Conservation (phyloP, 1,140 invertebrate species). For the Drosophila novamexicana region DNA sequence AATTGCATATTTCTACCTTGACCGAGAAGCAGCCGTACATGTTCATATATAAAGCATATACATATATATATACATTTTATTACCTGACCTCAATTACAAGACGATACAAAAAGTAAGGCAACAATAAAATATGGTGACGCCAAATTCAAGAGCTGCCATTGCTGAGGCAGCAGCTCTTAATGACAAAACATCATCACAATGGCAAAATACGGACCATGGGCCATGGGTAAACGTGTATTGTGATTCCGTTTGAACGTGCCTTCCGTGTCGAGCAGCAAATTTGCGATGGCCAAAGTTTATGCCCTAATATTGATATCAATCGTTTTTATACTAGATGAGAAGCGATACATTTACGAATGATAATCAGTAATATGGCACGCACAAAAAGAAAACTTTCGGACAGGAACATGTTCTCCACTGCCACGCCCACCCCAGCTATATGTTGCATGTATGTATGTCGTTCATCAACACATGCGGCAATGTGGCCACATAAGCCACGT, state of each 20-base stretch:
- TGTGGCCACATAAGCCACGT: constrained; percentile 16
- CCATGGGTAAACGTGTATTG: constrained; percentile 9
- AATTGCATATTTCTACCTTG: constrained; percentile 25
- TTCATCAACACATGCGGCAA: constrained; percentile 58
- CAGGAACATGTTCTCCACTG: constrained; percentile 5
- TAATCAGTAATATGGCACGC: constrained; percentile 68
- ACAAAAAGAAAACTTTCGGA: constrained; percentile 57
- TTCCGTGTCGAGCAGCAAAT: constrained; percentile 26
- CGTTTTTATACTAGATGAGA: constrained; percentile 63
- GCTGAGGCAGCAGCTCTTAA: constrained; percentile 50
- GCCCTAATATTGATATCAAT: constrained; percentile 76
- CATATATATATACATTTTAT: constrained; percentile 48
- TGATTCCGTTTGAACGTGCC: constrained; percentile 18
- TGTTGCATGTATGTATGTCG: constrained; percentile 26
- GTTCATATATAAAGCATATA: background rate
- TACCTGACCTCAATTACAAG: constrained; percentile 62
- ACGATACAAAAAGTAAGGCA: constrained; percentile 21
- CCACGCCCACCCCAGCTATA: background rate
- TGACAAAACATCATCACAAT: constrained; percentile 64
- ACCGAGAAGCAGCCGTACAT: background rate
- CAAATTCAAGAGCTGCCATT: constrained; percentile 10
- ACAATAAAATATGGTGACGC: constrained; percentile 52
- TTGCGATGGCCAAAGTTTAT: constrained; percentile 52
- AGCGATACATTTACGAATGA: constrained; percentile 42
- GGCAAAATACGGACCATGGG: constrained; percentile 12